Evolutionary conservation across 2,113 vertebrate species (phyloP).

Genomic region (Scolopax mira): DNA sequence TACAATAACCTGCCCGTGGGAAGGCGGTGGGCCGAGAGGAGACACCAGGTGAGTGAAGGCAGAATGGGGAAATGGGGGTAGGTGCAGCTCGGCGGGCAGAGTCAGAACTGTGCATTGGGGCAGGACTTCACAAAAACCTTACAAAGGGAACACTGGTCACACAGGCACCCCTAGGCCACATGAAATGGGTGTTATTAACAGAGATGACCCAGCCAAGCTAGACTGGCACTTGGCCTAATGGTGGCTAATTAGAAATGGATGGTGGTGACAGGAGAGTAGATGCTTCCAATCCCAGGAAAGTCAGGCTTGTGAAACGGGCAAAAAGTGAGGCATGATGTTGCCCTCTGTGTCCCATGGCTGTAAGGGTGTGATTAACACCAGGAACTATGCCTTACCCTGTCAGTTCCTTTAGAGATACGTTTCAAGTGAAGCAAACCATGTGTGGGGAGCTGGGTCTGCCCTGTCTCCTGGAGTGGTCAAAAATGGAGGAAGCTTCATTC

Average conservation of each 20-base stretch:
- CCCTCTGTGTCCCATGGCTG: not conserved
- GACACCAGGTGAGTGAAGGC: accelerated
- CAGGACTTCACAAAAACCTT: not conserved
- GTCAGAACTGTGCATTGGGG: not conserved
- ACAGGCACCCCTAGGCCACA: not conserved
- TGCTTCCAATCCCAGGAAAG: not conserved
- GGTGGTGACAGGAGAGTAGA: not conserved
- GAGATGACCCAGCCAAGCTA: not conserved
- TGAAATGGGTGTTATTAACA: not conserved
- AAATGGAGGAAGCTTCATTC: not conserved
- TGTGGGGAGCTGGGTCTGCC: not conserved
- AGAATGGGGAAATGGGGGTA: not conserved
- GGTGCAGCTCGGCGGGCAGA: not conserved
- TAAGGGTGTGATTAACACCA: not conserved
- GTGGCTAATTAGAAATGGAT: not conserved
- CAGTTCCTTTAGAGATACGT: not conserved
- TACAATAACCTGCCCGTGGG: not conserved
- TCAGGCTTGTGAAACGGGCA: not conserved
- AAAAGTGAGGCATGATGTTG: not conserved
- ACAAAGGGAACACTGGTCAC: not conserved
- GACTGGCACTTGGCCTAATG: accelerated
- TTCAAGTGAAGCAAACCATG: not conserved
- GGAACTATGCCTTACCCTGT: not conserved
- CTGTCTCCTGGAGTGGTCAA: not conserved
- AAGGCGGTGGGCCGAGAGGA: not conserved